Conservation (phyloP, 2,797 vertebrate species). For the Smutsia temminckii region DNA sequence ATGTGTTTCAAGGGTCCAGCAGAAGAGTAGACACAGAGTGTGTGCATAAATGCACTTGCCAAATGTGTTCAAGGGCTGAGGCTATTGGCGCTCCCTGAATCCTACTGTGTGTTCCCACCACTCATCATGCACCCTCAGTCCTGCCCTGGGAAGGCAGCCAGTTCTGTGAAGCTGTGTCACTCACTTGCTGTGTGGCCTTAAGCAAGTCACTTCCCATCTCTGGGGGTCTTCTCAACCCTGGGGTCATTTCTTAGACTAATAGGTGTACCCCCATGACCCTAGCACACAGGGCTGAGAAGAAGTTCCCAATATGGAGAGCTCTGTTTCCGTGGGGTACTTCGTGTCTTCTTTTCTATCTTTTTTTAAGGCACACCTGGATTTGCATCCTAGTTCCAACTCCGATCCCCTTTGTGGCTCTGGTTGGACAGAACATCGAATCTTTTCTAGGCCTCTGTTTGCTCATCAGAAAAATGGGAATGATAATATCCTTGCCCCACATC, state of each 20-base stretch:
- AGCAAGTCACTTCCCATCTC: background rate
- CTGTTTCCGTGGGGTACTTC: rapidly evolving
- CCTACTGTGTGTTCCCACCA: rapidly evolving
- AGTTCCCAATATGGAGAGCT: rapidly evolving
- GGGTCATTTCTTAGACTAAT: background rate
- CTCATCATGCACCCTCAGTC: rapidly evolving
- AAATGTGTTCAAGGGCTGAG: background rate
- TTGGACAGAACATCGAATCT: background rate
- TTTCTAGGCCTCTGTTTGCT: background rate
- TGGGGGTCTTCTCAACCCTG: background rate
- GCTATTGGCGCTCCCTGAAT: background rate
- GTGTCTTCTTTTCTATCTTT: background rate
- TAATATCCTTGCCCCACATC: background rate
- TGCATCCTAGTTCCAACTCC: background rate
- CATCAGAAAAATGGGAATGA: background rate
- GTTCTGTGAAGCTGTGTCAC: too few relatives aligned
- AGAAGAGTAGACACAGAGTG: background rate
- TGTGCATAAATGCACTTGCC: background rate
- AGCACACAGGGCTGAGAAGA: background rate
- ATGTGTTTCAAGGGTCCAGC: background rate
- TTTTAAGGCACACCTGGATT: background rate
- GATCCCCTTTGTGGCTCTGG: background rate
- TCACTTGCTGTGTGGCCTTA: too few relatives aligned
- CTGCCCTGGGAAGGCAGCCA: background rate
- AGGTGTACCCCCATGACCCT: background rate